phyloP scores from a whole-genome alignment of 2,888 invertebrate species.

The Pseudanteris insignis region DNA sequence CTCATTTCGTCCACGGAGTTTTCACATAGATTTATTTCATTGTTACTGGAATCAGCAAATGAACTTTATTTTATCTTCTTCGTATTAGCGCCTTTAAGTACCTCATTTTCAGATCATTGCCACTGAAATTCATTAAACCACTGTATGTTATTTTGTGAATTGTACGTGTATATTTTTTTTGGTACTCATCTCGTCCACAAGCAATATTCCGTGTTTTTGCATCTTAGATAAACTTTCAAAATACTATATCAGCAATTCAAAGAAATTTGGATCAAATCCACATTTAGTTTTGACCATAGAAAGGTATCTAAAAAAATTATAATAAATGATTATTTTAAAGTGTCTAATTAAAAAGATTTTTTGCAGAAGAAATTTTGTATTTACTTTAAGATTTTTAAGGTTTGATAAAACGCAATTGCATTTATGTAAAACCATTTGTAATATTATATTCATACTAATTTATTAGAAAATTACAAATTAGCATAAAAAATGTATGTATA shows the following conservation, averaged over 20 bases:
- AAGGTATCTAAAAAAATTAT: constrained; percentile 7
- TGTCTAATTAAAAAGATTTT: constrained; percentile 2
- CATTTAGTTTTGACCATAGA: constrained; percentile 7
- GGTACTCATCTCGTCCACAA: constrained; percentile 11
- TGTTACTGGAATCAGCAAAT: constrained; percentile 1
- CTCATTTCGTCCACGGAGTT: constrained; percentile 10
- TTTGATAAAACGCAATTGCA: neutral
- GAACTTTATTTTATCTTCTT: constrained; percentile 4
- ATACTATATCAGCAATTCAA: constrained; percentile 15
- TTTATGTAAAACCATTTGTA: neutral
- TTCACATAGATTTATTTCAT: neutral
- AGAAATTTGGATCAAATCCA: constrained; percentile 33
- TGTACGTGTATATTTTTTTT: constrained; percentile 13
- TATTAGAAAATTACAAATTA: too few species aligned
- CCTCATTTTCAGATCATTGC: constrained; percentile 1
- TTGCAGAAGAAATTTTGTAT: neutral
- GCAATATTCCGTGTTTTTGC: constrained; percentile 22
- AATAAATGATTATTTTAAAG: neutral
- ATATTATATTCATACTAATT: neutral
- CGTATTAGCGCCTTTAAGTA: constrained; percentile 2
- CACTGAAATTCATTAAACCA: constrained; percentile 19
- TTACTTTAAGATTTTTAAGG: neutral
- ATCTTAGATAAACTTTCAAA: constrained; percentile 20
- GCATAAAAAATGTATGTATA: too few species aligned
- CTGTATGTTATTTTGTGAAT: constrained; percentile 10